These are phyloP conservation scores for Botia almorhae DNA, from an alignment of 2,797 vertebrate species.

Conservation along the genomic window DNA sequence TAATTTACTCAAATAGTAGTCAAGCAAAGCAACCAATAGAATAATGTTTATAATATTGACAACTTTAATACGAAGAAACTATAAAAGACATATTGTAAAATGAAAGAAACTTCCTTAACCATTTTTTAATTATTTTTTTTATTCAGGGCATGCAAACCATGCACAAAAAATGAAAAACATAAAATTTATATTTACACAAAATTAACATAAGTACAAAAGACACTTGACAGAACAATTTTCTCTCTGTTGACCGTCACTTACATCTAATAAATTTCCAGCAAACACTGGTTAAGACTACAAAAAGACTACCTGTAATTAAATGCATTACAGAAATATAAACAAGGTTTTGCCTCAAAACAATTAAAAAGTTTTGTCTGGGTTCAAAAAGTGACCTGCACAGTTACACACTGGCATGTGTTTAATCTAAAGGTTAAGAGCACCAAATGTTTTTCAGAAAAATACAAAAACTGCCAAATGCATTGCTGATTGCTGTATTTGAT, in stretches of 20 bases:
- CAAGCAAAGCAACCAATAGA: no score
- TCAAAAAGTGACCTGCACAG: constrained; percentile 58
- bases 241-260: constrained; percentile 42
- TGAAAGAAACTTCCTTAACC: neutral
- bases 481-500: constrained; percentile 9
- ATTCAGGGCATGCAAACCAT: constrained; percentile 64
- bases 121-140: constrained; percentile 48
- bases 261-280: constrained; percentile 43
- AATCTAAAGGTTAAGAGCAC: constrained; percentile 59
- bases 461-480: constrained; percentile 54
- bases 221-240: constrained; percentile 39
- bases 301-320: constrained; percentile 50
- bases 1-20: no score
- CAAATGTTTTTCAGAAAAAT: constrained; percentile 59
- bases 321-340: constrained; percentile 64
- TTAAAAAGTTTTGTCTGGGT: constrained; percentile 38
- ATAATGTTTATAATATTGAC: no score
- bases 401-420: constrained; percentile 42
- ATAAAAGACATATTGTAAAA: neutral
- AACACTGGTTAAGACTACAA: constrained; percentile 56
- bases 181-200: constrained; percentile 62
- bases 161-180: constrained; percentile 57
- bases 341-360: constrained; percentile 49
- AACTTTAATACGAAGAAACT: neutral
- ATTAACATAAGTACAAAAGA: constrained; percentile 60